Conservation (phyloP, 2,113 vertebrate genomes). For the Chlorodrepanis virens region DNA sequence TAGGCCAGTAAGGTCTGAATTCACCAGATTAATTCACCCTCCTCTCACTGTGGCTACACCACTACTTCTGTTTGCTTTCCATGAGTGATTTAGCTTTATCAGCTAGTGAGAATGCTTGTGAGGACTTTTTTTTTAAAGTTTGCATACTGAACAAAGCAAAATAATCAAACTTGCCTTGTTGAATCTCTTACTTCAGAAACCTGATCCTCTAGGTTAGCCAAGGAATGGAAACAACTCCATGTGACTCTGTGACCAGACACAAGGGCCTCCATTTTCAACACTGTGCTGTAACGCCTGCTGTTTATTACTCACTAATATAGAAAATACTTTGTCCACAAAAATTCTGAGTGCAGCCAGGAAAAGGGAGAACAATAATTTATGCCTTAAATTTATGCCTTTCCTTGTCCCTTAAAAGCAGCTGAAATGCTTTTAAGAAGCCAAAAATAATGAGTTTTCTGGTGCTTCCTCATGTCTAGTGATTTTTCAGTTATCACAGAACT, state of each 20-base stretch:
- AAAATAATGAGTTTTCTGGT: not conserved
- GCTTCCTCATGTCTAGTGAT: not conserved
- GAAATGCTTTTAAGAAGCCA: not conserved
- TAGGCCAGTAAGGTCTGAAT: not conserved
- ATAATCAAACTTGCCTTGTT: constrained; percentile 2
- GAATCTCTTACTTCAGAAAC: constrained; percentile 15
- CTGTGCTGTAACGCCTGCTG: not conserved
- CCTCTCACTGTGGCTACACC: not conserved
- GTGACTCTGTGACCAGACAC: not conserved
- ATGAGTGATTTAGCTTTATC: not conserved
- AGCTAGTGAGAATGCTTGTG: not conserved
- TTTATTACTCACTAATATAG: not conserved
- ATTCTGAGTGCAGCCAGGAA: not conserved
- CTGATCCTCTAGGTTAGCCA: not conserved
- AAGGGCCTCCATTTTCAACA: not conserved
- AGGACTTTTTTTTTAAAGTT: not conserved
- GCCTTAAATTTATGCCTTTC: not conserved
- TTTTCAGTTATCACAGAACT: not conserved
- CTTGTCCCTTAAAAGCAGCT: not conserved
- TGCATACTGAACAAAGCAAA: not conserved
- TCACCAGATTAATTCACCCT: not conserved
- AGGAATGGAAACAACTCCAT: not conserved
- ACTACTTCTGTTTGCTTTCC: constrained; percentile 8
- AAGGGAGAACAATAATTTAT: not conserved
- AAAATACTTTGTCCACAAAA: not conserved